Evolutionary conservation across 1,140 invertebrate species (phyloP).

Genomic region (Chrysomallon squamiferum): DNA sequence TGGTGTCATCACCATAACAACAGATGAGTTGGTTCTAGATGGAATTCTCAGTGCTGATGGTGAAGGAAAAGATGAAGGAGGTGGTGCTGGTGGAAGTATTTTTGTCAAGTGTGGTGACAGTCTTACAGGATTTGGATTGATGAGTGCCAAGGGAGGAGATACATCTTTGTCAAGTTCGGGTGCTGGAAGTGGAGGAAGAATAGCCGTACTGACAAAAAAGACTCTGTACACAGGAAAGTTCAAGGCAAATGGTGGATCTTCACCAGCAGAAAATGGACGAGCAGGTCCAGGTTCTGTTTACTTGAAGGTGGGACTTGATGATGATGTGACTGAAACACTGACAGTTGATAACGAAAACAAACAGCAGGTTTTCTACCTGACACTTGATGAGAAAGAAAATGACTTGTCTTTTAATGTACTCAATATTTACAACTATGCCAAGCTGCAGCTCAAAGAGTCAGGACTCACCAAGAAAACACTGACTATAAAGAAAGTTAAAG

Average conservation of each 20-base stretch:
- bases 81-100: constrained; percentile 50
- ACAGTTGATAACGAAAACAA: constrained; percentile 44
- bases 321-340: constrained; percentile 29
- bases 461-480: constrained; percentile 31
- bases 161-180: constrained; percentile 22
- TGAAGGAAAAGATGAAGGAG: constrained; percentile 32
- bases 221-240: no score
- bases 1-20: constrained; percentile 33
- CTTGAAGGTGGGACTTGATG: constrained; percentile 16
- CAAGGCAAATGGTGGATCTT: constrained; percentile 30
- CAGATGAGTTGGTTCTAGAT: constrained; percentile 37
- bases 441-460: constrained; percentile 40
- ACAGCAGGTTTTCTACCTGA: constrained; percentile 40
- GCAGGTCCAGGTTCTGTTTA: constrained; percentile 50
- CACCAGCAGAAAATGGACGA: constrained; percentile 25
- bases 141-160: constrained; percentile 39
- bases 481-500: constrained; percentile 43
- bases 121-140: constrained; percentile 39
- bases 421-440: constrained; percentile 43
- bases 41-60: constrained; percentile 39
- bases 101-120: constrained; percentile 28
- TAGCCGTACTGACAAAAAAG: constrained; percentile 33
- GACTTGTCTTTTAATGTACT: constrained; percentile 40
- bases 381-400: constrained; percentile 28
- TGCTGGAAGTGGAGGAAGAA: constrained; percentile 49